Evolutionary conservation across 1,140 invertebrate species (phyloP), one percentile per base, ranked within the genome.

Genomic region (Oncopeltus fasciatus): DNA sequence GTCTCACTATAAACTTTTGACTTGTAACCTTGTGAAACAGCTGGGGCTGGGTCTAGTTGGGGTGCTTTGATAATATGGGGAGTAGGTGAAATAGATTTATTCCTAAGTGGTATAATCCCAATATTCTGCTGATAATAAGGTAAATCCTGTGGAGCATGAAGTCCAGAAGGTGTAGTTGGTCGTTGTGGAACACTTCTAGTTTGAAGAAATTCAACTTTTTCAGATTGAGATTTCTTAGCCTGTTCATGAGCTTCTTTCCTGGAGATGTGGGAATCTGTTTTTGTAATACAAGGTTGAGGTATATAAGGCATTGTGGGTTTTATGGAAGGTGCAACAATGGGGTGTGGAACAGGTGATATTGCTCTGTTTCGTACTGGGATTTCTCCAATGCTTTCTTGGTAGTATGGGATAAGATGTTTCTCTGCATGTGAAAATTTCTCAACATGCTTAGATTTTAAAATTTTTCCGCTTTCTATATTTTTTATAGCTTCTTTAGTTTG

Each of bases 51-150:
- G 51, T 29, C 51, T 20, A 65, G 29, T 29, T 28, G n/a, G 2
- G 66, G 66, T 2, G 66, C 66, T 47, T 63, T 65, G 43, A 67
- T 67, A 43, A 29, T 46, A 62, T 65, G 64, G 28, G 66, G 66
- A 21, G 63, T 28, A 27, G 67, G 67, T 14, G 67, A 68, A 29
- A 61, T 61, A 43, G 65, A 46, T 53, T 59, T 60, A 43, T 64
- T 63, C 47, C 64, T 57, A 14, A 65, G 38, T 3, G 66, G 66
- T 63, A 80, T 70, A 64, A 75, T 71, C 65, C 79, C 78, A 69
- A 81, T 75, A 69, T 81, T 76, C 72, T 78, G 76, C 70, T 83
- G 80, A 71, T 82, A 83, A 61, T 75, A 71, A 27, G 80, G 80
- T 68, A 70, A 57, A 2, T 53, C 74, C 16, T 64, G 46, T 16